Evolutionary conservation across 2,797 vertebrate genomes (phyloP).

Genomic region (Morus bassanus): DNA sequence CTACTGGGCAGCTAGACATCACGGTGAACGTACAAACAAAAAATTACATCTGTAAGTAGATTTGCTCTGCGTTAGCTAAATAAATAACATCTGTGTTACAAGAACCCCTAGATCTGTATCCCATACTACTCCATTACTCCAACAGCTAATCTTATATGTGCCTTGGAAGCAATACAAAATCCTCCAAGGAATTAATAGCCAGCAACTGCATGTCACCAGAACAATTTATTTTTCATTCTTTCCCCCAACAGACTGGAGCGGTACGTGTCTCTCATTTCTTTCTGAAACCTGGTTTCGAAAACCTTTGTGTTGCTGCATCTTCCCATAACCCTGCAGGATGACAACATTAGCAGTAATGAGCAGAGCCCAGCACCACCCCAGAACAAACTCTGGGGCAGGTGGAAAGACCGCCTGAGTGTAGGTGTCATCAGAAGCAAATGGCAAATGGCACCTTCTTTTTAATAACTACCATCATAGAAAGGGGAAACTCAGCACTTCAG

Average conservation of each 20-base stretch:
- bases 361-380: not conserved
- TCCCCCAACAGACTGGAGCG: not conserved
- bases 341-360: not conserved
- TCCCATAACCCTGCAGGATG: not conserved
- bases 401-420: not conserved
- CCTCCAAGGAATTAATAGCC: constrained; percentile 39
- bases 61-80: constrained; percentile 19
- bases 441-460: not conserved
- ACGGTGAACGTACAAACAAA: not conserved
- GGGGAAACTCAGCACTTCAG: not conserved
- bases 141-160: constrained; percentile 34
- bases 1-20: not conserved
- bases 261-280: not conserved
- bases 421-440: not conserved
- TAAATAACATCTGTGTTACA: constrained; percentile 39
- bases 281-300: constrained; percentile 20
- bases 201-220: constrained; percentile 22
- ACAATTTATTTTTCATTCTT: constrained; percentile 42
- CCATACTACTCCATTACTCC: not conserved
- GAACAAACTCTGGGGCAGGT: not conserved
- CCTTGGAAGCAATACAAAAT: constrained; percentile 38
- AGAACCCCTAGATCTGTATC: not conserved
- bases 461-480: not conserved
- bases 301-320: not conserved
- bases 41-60: not conserved